A percentile compares a stretch with the other conserved stretches of the same genome.
Conservation (phyloP, 2,113 vertebrate species). For the Cheilinus undulatus region DNA sequence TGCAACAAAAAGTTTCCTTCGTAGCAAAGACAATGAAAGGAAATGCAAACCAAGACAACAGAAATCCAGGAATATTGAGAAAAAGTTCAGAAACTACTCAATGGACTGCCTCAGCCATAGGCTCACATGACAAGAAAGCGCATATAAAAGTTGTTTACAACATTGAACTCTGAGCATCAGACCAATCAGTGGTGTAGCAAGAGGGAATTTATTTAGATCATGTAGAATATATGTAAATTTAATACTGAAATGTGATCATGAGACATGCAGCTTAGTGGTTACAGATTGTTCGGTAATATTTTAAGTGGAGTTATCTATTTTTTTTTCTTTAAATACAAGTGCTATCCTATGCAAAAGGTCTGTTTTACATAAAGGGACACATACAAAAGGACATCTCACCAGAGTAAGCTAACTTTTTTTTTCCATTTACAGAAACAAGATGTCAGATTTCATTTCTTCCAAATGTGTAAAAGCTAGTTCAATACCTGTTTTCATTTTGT, state of each 20-base stretch:
- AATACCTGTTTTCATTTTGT: conserved; percentile 17
- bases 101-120: conserved; percentile 47
- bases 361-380: conserved; percentile 60
- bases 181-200: conserved; percentile 51
- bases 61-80: conserved; percentile 27
- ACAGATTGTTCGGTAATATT: conserved; percentile 55
- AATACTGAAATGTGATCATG: conserved; percentile 66
- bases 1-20: conserved; percentile 46
- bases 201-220: conserved; percentile 42
- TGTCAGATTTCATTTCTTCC: conserved; percentile 34
- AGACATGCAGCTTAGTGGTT: conserved; percentile 51
- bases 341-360: conserved; percentile 55
- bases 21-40: conserved; percentile 51
- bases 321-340: conserved; percentile 34
- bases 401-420: conserved; percentile 66
- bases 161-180: conserved; percentile 35
- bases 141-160: conserved; percentile 19
- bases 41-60: conserved; percentile 28
- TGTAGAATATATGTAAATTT: conserved; percentile 65
- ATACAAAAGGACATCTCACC: conserved; percentile 44
- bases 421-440: conserved; percentile 43
- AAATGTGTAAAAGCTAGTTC: conserved; percentile 25
- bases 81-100: conserved; percentile 44
- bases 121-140: conserved; percentile 23
- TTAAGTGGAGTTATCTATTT: conserved; percentile 46